A percentile compares a stretch with the other conserved stretches of the same genome.
Conservation (phyloP, 2,113 vertebrate species). For the Astatotilapia flaviijosephi region DNA sequence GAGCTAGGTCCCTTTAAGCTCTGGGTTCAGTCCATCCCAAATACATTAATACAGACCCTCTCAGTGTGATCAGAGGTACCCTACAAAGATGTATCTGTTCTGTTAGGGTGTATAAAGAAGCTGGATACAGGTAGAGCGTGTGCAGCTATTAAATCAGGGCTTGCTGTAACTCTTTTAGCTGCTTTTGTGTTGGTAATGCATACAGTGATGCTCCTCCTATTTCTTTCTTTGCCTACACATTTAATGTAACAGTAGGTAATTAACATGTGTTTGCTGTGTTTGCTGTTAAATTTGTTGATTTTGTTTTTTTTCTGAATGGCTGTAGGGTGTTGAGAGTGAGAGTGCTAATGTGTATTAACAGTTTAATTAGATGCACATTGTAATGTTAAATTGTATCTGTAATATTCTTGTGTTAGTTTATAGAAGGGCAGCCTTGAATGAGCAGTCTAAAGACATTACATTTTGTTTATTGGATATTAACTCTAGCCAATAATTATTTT, state of each 20-base stretch:
- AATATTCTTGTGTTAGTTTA: neutral
- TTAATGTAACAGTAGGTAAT: neutral
- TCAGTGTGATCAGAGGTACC: neutral
- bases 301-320: neutral
- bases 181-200: neutral
- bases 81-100: neutral
- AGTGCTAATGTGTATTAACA: neutral
- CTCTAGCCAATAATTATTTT: neutral
- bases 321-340: neutral
- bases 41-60: neutral
- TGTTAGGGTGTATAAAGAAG: neutral
- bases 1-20: neutral
- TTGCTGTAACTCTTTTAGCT: neutral
- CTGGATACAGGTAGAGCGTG: neutral
- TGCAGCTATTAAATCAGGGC: neutral
- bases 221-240: neutral
- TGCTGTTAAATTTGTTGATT: neutral
- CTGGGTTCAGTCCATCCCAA: neutral
- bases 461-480: neutral
- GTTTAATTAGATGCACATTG: neutral
- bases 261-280: neutral
- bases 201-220: neutral
- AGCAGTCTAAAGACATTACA: neutral
- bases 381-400: neutral
- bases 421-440: neutral